Percentiles rank a stretch among this genome's conserved stretches.
Evolutionary conservation across 2,888 invertebrate species (phyloP).

Genomic region (Cantharis nigra): DNA sequence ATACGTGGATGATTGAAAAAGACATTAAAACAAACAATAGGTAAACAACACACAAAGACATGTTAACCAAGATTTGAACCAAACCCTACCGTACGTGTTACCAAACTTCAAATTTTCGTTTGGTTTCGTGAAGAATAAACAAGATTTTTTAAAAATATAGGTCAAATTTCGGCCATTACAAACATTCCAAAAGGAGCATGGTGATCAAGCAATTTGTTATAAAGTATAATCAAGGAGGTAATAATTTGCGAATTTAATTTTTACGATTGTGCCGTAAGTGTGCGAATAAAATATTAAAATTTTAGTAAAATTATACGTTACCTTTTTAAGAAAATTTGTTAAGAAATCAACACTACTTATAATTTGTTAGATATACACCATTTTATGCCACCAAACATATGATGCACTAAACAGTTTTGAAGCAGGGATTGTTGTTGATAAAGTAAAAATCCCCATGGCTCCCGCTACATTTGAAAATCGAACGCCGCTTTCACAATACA

Average conservation of each 20-base stretch:
- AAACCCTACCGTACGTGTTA: neutral
- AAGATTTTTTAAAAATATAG: slow-evolving; percentile 50
- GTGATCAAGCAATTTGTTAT: slow-evolving; percentile 50
- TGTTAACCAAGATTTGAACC: neutral
- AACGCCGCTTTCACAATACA: neutral
- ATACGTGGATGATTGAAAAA: slow-evolving; percentile 20
- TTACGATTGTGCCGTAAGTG: slow-evolving; percentile 17
- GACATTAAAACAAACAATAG: neutral
- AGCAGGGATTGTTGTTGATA: slow-evolving; percentile 32
- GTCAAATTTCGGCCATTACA: slow-evolving; percentile 59
- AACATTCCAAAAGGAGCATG: slow-evolving; percentile 49
- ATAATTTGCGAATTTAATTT: slow-evolving; percentile 7
- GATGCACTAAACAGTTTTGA: slow-evolving; percentile 44
- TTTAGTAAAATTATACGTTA: slow-evolving; percentile 41
- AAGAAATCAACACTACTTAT: slow-evolving; percentile 43
- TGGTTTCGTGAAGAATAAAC: slow-evolving; percentile 30
- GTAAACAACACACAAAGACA: neutral
- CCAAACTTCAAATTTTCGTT: neutral
- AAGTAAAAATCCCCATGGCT: neutral
- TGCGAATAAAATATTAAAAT: slow-evolving; percentile 7
- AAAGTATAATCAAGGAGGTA: slow-evolving; percentile 19
- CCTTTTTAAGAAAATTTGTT: slow-evolving; percentile 45
- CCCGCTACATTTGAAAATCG: neutral
- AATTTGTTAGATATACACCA: slow-evolving; percentile 47
- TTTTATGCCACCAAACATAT: slow-evolving; percentile 58